Evolutionary conservation across 2,113 vertebrate species (phyloP).

Genomic region (Ondatra zibethicus): DNA sequence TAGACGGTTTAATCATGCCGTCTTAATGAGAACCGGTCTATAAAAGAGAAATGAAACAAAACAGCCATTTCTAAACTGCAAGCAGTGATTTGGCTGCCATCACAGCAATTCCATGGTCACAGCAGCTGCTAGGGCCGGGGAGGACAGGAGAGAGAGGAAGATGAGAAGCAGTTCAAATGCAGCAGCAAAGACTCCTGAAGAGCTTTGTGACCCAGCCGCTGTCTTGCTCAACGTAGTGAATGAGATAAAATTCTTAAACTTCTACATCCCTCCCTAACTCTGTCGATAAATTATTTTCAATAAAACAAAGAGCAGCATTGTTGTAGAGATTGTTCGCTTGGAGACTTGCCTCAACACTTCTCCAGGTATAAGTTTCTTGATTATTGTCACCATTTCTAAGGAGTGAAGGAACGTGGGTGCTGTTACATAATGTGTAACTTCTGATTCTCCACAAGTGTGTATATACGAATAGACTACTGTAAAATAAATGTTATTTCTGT

Average conservation of each 20-base stretch:
- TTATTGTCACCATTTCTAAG: constrained; percentile 52
- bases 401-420: neutral
- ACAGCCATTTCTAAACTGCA: neutral
- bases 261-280: neutral
- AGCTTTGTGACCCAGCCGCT: neutral
- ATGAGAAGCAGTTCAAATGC: neutral
- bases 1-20: neutral
- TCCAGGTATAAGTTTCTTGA: constrained; percentile 17
- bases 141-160: neutral
- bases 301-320: constrained; percentile 11
- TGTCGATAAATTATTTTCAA: neutral
- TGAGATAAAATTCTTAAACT: constrained; percentile 15
- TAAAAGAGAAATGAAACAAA: constrained; percentile 21
- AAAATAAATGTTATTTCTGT: constrained; percentile 39
- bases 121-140: neutral
- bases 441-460: neutral
- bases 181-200: neutral
- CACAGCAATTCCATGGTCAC: neutral
- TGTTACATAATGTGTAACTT: constrained; percentile 30
- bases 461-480: neutral
- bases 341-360: neutral
- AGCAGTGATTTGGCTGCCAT: neutral
- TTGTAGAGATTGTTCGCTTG: neutral
- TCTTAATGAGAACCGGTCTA: neutral
- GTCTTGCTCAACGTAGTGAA: neutral